These are phyloP conservation scores for Lycophotia porphyrea DNA, from an alignment of 2,888 invertebrate genomes.

Conservation along the genomic window DNA sequence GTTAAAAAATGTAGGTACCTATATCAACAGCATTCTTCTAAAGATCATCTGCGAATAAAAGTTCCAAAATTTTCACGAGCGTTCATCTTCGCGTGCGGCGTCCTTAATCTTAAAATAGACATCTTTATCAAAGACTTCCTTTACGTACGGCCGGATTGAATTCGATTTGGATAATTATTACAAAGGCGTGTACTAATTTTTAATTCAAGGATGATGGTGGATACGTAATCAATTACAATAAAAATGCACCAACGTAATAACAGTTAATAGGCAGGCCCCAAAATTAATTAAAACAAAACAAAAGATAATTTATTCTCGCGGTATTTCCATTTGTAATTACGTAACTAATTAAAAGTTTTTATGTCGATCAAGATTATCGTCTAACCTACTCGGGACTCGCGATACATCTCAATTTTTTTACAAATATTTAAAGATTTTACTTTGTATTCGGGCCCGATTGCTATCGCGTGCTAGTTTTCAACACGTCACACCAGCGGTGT, in stretches of 20 bases:
- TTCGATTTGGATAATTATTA: conserved; percentile 78
- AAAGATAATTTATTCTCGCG: conserved; percentile 64
- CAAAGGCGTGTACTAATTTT: conserved; percentile 72
- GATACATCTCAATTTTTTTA: conserved; percentile 5
- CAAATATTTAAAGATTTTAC: conserved; percentile 29
- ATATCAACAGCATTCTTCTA: background rate
- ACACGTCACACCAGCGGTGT: conserved; percentile 59
- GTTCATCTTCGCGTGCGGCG: conserved; percentile 62
- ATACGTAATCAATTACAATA: conserved; percentile 68
- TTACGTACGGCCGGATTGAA: conserved; percentile 76
- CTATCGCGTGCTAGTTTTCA: conserved; percentile 60
- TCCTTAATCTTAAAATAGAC: conserved; percentile 79
- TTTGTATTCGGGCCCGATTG: conserved; percentile 42
- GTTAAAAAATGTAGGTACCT: background rate
- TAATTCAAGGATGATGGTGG: conserved; percentile 72
- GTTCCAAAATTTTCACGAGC: conserved; percentile 71
- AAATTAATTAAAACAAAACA: conserved; percentile 67
- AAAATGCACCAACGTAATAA: conserved; percentile 64
- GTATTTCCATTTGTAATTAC: conserved; percentile 58
- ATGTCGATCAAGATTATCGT: conserved; percentile 28
- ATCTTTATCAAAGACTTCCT: conserved; percentile 83
- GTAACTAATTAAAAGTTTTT: conserved; percentile 59
- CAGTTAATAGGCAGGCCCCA: conserved; percentile 54
- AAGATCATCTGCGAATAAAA: conserved; percentile 15
- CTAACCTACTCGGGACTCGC: background rate